phyloP scores from a whole-genome alignment of 2,113 vertebrate genomes.

The Rafetus swinhoei region DNA sequence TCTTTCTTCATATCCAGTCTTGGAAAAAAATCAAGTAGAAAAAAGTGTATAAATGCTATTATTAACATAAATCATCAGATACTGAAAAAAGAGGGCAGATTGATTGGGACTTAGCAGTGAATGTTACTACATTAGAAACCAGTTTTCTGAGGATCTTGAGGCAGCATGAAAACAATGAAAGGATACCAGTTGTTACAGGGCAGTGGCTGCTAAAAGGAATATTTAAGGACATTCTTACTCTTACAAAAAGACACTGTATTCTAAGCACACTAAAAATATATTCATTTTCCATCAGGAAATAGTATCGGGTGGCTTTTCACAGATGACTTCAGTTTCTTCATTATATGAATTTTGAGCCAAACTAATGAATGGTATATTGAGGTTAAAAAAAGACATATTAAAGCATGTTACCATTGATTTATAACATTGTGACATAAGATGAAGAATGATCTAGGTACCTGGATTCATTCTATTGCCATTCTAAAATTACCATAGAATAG shows the following conservation, averaged over 20 bases:
- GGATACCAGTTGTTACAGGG: not conserved
- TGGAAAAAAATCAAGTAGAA: not conserved
- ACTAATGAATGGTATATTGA: not conserved
- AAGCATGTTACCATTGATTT: not conserved
- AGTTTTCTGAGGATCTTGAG: not conserved
- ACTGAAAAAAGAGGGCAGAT: not conserved
- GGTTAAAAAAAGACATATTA: not conserved
- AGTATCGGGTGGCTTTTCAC: not conserved
- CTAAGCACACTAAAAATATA: not conserved
- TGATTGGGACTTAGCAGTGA: not conserved
- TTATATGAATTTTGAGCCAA: not conserved
- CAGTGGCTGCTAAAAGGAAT: not conserved
- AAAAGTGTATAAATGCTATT: not conserved
- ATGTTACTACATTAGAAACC: not conserved
- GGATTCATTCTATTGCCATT: not conserved
- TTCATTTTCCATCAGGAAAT: not conserved
- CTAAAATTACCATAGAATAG: not conserved
- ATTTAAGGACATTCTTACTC: not conserved
- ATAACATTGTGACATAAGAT: not conserved
- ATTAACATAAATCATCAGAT: not conserved
- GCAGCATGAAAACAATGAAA: not conserved
- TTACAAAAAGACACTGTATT: not conserved
- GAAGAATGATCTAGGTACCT: not conserved
- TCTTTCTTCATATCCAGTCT: not conserved
- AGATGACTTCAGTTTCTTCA: not conserved